Base-by-base conservation (phyloP, 2,113 vertebrate genomes). In the Toxostoma redivivum region DNA sequence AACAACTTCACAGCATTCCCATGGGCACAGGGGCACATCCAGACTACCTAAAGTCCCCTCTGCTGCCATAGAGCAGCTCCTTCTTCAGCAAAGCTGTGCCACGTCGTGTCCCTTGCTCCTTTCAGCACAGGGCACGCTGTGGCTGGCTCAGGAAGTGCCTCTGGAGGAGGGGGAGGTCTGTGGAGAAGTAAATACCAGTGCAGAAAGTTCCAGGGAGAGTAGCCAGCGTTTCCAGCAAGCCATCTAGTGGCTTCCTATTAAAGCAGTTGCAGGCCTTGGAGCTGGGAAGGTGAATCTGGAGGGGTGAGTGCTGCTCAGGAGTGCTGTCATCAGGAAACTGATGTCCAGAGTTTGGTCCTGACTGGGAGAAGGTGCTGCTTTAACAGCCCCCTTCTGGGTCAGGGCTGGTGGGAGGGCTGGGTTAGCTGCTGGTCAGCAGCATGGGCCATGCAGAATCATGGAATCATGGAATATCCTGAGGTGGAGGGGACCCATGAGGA, bases 181-280 rank as follows among this genome's bases (percentile, higher is more conserved):
- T 3, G 5, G 38, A 53, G 85, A 82, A 65, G 71, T 47, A 57
- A 92, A 93, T 88, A 25, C 40, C 35, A 5, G 60, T 66, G 72
- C 79, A 90, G 93, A 92, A 96, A 82, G 82, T 95, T 96, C 88
- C 93, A 94, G 90, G 1, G 76, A 80, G 93, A 93, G 90, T 48
- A 0, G 0, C 47, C 5, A 6, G 64, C 0, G 76, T 83, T 97
- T 96, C 85, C 96, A 94, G 95, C 92, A 96, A 97, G 95, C 95
- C 95, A 95, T 88, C 95, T 96, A 95, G 93, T 93, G 95, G 96
- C 86, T 96, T 93, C 65, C 88, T 83, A 0, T 71, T 83, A 71
- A 78, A 96, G 81, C 5, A 12, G 31, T 92, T 90, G 54, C 30
- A 2, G 1, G 24, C 51, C 85, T 87, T 85, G 31, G 54, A 42